These are phyloP conservation scores for Melolontha melolontha DNA, from an alignment of 2,888 invertebrate species.

Conservation along the genomic window DNA sequence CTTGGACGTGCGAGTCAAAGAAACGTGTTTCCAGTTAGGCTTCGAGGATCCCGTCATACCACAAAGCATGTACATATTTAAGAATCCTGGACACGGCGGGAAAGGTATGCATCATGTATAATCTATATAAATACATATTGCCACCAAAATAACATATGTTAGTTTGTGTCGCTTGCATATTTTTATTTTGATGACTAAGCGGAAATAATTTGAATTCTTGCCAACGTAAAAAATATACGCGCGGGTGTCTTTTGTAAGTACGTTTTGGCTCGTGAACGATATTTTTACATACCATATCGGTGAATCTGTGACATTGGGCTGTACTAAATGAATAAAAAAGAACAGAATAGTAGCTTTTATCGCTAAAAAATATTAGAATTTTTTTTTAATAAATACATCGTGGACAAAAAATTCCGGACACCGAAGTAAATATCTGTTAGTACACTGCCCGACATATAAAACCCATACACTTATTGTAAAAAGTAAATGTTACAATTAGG, in stretches of 20 bases:
- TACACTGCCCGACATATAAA: too few species aligned
- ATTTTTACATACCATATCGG: slow-evolving; percentile 5
- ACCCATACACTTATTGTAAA: too few species aligned
- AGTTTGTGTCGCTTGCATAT: slow-evolving; percentile 5
- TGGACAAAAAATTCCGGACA: too few species aligned
- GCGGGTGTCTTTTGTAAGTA: not conserved
- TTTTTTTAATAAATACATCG: too few species aligned
- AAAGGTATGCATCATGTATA: slow-evolving; percentile 72
- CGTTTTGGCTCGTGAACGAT: slow-evolving; percentile 7
- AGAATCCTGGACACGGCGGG: slow-evolving; percentile 91
- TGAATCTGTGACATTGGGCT: not conserved
- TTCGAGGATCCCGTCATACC: slow-evolving; percentile 85
- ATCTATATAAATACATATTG: slow-evolving; percentile 2
- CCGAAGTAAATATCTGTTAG: too few species aligned
- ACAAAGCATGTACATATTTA: slow-evolving; percentile 99
- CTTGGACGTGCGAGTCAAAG: slow-evolving; percentile 85
- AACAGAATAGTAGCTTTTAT: too few species aligned
- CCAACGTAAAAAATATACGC: slow-evolving; percentile 21
- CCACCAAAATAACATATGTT: not conserved
- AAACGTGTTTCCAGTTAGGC: slow-evolving; percentile 78
- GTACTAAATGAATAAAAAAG: too few species aligned
- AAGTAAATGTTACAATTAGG: too few species aligned
- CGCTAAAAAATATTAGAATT: too few species aligned
- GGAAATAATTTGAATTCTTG: slow-evolving; percentile 29
- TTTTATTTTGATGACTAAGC: slow-evolving; percentile 40